A percentile compares a stretch with the other conserved stretches of the same genome.
These are phyloP conservation scores for Sula dactylatra DNA, from an alignment of 2,113 vertebrate species.

Conservation along the genomic window DNA sequence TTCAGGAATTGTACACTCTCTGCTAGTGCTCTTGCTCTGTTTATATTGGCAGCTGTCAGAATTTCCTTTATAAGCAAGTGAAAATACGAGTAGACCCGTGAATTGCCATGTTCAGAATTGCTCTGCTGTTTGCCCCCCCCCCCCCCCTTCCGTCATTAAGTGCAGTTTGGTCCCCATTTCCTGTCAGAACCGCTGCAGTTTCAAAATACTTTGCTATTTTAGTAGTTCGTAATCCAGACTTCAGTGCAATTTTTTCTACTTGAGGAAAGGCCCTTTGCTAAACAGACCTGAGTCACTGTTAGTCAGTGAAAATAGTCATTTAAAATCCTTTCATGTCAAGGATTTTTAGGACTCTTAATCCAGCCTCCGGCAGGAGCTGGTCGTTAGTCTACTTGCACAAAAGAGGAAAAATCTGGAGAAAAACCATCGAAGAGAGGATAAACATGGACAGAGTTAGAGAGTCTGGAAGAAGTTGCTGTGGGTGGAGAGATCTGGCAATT, in stretches of 20 bases:
- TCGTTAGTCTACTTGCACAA: background rate
- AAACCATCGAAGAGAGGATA: background rate
- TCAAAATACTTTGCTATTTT: constrained; percentile 47
- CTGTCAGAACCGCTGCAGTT: background rate
- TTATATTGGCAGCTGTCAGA: constrained; percentile 37
- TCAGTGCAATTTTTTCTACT: background rate
- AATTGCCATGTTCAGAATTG: background rate
- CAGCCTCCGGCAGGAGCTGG: background rate
- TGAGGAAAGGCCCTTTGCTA: constrained; percentile 32
- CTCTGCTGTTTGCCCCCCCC: background rate
- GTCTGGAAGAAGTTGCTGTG: background rate
- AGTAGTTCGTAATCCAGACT: background rate
- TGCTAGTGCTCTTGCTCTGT: background rate
- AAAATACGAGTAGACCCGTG: background rate
- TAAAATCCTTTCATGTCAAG: constrained; percentile 24
- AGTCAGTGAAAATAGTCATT: constrained; percentile 1
- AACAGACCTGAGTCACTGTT: constrained; percentile 54
- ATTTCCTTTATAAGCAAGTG: constrained; percentile 35
- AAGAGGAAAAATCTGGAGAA: background rate
- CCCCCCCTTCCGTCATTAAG: constrained; percentile 7
- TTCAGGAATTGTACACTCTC: background rate
- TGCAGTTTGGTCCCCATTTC: background rate
- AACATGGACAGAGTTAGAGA: background rate
- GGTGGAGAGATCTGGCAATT: background rate
- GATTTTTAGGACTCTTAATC: constrained; percentile 24